Percentiles rank a stretch among this genome's conserved stretches.
phyloP scores from a whole-genome alignment of 2,888 invertebrate species.

The Shargacucullia verbasci region DNA sequence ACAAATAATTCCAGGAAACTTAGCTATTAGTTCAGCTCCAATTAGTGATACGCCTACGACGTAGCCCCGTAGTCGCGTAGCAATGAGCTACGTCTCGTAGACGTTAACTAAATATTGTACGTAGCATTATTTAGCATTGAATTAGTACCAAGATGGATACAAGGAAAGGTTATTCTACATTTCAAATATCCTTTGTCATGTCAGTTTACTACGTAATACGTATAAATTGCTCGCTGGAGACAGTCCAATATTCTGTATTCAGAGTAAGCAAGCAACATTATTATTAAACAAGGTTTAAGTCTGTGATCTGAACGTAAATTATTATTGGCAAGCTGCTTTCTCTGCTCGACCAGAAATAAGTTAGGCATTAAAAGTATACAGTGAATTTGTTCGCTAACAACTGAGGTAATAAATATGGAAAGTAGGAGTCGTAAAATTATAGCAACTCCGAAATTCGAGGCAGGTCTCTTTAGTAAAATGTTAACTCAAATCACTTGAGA shows the following conservation, averaged over 20 bases:
- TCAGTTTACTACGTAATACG: conserved; percentile 45
- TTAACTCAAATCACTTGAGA: conserved; percentile 16
- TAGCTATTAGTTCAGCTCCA: conserved; percentile 38
- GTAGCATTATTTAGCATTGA: conserved; percentile 36
- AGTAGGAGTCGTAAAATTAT: conserved; percentile 45
- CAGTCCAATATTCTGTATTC: conserved; percentile 46
- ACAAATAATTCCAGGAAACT: conserved; percentile 33
- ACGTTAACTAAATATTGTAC: conserved; percentile 37
- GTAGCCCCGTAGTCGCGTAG: conserved; percentile 50
- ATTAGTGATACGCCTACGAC: conserved; percentile 50
- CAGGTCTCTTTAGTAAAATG: conserved; percentile 23
- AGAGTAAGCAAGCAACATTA: conserved; percentile 38
- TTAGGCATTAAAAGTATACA: conserved; percentile 38
- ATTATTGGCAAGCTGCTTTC: conserved; percentile 47
- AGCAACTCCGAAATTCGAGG: conserved; percentile 26
- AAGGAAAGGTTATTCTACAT: conserved; percentile 41
- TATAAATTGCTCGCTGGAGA: conserved; percentile 44
- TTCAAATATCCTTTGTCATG: conserved; percentile 51
- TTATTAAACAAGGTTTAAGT: conserved; percentile 38
- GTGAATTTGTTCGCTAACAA: conserved; percentile 44
- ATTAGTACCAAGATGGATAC: conserved; percentile 27
- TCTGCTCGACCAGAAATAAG: conserved; percentile 29
- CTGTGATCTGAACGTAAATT: conserved; percentile 38
- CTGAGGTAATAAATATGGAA: conserved; percentile 48
- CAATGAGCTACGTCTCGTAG: conserved; percentile 41